A percentile compares a stretch with the other conserved stretches of the same genome.
Evolutionary conservation across 2,113 vertebrate genomes (phyloP).

Genomic region (Piprites chloris): DNA sequence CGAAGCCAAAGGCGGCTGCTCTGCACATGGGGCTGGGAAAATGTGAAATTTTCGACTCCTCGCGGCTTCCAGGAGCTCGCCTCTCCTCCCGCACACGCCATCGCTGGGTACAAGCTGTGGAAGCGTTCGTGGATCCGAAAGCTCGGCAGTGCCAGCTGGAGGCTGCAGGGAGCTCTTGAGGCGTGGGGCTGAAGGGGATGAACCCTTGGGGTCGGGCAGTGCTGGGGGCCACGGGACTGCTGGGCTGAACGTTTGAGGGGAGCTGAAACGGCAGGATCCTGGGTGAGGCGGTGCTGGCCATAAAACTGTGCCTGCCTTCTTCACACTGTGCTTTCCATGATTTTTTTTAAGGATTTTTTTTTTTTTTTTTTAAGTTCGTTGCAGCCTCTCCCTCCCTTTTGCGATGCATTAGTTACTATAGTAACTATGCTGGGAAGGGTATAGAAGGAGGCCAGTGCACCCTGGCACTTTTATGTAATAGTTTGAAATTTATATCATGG

Average conservation of each 20-base stretch:
- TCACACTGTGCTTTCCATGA: background rate
- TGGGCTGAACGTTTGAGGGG: background rate
- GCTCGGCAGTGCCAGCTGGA: background rate
- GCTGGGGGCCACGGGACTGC: background rate
- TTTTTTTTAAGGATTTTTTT: constrained; percentile 42
- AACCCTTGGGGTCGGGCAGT: background rate
- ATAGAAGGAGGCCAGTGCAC: constrained; percentile 63
- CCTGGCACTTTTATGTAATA: constrained; percentile 55
- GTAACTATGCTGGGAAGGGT: constrained; percentile 72
- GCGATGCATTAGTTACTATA: constrained; percentile 78
- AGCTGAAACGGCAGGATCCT: background rate
- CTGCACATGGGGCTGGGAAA: background rate
- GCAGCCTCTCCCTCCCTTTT: constrained; percentile 51
- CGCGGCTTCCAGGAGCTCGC: background rate
- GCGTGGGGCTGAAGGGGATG: background rate
- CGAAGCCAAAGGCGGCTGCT: background rate
- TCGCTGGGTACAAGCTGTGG: background rate
- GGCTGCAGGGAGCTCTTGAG: background rate
- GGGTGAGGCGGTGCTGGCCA: background rate
- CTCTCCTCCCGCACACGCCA: background rate
- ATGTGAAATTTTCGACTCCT: background rate
- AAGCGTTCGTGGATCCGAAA: background rate
- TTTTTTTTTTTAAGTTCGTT: background rate
- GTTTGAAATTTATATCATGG: constrained; percentile 61
- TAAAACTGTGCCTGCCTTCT: background rate